Conservation (phyloP, 1,140 invertebrate genomes). For the Onthophagus taurus region DNA sequence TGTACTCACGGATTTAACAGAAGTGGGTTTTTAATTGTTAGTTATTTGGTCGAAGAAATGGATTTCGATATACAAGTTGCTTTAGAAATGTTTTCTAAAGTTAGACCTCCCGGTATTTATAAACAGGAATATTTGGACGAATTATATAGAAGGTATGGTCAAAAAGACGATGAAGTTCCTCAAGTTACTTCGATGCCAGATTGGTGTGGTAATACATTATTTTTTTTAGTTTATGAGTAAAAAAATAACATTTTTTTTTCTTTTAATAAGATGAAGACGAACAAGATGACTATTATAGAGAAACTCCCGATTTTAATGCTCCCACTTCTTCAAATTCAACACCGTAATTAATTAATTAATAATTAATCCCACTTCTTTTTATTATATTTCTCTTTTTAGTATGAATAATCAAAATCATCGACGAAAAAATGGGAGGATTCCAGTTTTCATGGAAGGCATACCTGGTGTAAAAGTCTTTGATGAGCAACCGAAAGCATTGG, state of each 20-base stretch:
- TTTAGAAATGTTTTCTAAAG: slow-evolving; percentile 61
- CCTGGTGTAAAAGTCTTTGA: slow-evolving; percentile 57
- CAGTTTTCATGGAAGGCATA: slow-evolving; percentile 73
- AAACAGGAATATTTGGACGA: slow-evolving; percentile 68
- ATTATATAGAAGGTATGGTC: slow-evolving; percentile 67
- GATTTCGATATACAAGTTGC: slow-evolving; percentile 73
- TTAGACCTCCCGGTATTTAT: slow-evolving; percentile 67
- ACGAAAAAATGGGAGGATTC: slow-evolving; percentile 48
- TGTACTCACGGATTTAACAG: slow-evolving; percentile 99
- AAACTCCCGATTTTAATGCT: too few relatives aligned
- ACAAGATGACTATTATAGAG: slow-evolving; percentile 41
- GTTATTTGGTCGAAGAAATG: slow-evolving; percentile 78
- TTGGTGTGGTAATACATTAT: slow-evolving; percentile 81
- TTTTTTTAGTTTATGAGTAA: too few relatives aligned
- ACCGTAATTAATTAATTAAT: background rate
- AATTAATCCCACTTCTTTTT: too few relatives aligned
- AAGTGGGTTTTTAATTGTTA: slow-evolving; percentile 88
- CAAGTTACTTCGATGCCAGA: slow-evolving; percentile 65
- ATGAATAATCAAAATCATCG: slow-evolving; percentile 16
- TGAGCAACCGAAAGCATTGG: slow-evolving; percentile 48
- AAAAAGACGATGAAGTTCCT: slow-evolving; percentile 56
- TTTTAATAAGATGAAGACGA: slow-evolving; percentile 35
- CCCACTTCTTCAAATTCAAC: background rate
- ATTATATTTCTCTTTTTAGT: background rate
- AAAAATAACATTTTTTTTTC: slow-evolving; percentile 11